Evolutionary conservation across 2,888 invertebrate genomes (phyloP).

Genomic region (Parnassius mnemosyne): DNA sequence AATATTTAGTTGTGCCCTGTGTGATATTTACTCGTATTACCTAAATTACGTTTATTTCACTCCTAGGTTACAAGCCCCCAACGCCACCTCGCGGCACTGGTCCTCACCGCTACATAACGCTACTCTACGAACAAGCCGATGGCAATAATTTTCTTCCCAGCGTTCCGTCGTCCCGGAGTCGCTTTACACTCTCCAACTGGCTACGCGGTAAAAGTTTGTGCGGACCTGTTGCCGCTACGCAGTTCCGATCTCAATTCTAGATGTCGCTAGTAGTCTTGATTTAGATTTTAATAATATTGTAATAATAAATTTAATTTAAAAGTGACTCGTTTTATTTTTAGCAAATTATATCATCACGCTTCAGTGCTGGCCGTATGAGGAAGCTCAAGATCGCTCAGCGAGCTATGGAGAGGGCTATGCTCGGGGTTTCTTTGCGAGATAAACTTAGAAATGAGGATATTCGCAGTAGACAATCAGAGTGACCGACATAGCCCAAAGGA

Average conservation of each 20-base stretch:
- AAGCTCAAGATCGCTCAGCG: no score
- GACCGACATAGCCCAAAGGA: no score
- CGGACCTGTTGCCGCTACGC: conserved; percentile 63
- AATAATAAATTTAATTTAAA: no score
- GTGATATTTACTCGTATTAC: no score
- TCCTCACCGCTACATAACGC: conserved; percentile 65
- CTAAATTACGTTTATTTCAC: not conserved
- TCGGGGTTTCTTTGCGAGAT: no score
- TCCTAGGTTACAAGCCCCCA: conserved; percentile 68
- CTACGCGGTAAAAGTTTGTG: conserved; percentile 66
- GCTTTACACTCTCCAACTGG: conserved; percentile 64
- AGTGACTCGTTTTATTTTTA: no score
- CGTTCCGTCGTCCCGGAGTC: conserved; percentile 55
- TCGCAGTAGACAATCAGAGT: no score
- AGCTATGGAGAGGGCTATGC: no score
- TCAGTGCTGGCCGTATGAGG: no score
- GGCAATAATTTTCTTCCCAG: conserved; percentile 69
- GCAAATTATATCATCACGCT: no score
- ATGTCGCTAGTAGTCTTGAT: conserved; percentile 42
- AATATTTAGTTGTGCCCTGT: no score
- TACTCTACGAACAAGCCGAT: conserved; percentile 68
- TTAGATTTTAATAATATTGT: not conserved
- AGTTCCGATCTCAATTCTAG: conserved; percentile 67
- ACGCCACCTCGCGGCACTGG: conserved; percentile 71
- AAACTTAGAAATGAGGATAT: no score